phyloP scores from a whole-genome alignment of 2,797 vertebrate species.

The Mus caroli region DNA sequence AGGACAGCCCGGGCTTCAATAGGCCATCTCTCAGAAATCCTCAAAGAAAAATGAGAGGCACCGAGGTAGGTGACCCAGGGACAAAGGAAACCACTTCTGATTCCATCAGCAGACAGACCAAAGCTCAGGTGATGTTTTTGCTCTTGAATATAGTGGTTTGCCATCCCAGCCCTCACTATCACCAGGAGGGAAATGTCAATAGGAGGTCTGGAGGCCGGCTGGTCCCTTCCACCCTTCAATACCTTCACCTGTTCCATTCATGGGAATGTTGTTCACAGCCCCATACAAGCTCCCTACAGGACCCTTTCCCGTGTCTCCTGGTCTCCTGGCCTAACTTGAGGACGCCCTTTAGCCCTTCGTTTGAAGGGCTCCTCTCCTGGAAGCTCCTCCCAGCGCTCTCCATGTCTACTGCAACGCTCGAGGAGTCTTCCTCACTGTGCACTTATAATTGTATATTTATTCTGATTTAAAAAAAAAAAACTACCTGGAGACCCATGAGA shows the following conservation, averaged over 20 bases:
- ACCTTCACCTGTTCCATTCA: not conserved
- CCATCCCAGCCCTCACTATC: not conserved
- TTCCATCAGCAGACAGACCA: not conserved
- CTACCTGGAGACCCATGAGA: no score
- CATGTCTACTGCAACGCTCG: not conserved
- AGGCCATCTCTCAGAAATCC: not conserved
- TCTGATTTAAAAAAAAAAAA: constrained; percentile 1
- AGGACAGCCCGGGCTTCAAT: not conserved
- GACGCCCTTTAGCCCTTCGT: not conserved
- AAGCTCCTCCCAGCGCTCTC: not conserved
- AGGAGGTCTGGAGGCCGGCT: not conserved
- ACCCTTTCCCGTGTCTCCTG: not conserved
- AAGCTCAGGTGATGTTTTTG: no score
- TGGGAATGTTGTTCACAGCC: not conserved
- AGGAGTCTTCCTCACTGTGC: not conserved
- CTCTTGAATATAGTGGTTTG: not conserved
- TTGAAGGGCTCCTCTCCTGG: not conserved
- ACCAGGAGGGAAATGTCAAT: not conserved
- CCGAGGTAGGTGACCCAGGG: not conserved
- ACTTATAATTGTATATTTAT: constrained; percentile 26
- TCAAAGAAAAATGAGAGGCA: not conserved
- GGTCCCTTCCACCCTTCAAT: not conserved
- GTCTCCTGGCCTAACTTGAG: not conserved
- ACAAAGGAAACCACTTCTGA: not conserved
- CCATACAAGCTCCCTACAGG: not conserved